Evolutionary conservation across 2,888 invertebrate species (phyloP), one percentile per base, ranked within the genome.

Genomic region (Tachina grossa): DNA sequence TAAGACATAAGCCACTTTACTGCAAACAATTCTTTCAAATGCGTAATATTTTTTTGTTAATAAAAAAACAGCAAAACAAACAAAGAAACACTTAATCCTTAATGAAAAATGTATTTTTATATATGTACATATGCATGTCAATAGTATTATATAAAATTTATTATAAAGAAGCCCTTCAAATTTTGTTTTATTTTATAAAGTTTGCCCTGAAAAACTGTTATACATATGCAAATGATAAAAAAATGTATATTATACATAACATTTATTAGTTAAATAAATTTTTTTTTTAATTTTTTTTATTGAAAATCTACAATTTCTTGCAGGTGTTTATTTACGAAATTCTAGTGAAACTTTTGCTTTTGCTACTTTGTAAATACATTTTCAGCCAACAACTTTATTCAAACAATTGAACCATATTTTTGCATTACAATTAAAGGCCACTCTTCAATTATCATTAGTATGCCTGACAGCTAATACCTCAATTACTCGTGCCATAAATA

Each of bases 391-490:
- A 13, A 65, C 55, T 45, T 53, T 31, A 55, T 74, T 61, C 10
- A 45, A 49, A 55, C 47, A 65, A 22, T 45, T 55, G 53, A 43
- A 31, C 10, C 31, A 31, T 41, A 51, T 59, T 75, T 51, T 11
- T 77, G 68, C 19, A 16, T 59, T n/a, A n/a, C n/a, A n/a, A n/a
- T n/a, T n/a, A n/a, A n/a, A n/a, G n/a, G n/a, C n/a, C n/a, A n/a
- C n/a, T n/a, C n/a, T 43, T 65, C 9, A 43, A 22, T 16, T 22
- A 43, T 72, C 19, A 72, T 83, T 83, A 83, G 13, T 72, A 83
- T 83, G 65, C 77, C 49, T 8, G 16, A 45, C 65, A 63, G 77
- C 59, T 51, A 68, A 49, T 59, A n/a, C 14, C 22, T 49, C 19
- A 66, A 57, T 39, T 49, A 47, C 31, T 6, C 31, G 31, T 31